Conservation (phyloP, 23 tunicate genomes). For the Trididemnum nubilum region DNA sequence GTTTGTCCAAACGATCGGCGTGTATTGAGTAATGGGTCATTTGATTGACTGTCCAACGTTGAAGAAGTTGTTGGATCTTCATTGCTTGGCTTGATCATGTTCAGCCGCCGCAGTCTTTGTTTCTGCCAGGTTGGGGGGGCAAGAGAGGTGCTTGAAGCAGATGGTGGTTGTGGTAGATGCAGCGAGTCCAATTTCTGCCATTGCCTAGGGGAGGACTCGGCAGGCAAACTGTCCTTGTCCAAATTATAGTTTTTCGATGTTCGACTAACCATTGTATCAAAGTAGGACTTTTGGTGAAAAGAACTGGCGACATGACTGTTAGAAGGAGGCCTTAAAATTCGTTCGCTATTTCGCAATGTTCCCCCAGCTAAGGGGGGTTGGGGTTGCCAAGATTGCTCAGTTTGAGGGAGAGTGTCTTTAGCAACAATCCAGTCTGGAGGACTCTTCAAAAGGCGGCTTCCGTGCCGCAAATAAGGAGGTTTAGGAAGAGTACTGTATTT, state of each 20-base stretch:
- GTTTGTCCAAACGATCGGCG: constrained; percentile 10
- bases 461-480: constrained; percentile 25
- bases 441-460: constrained; percentile 38
- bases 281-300: constrained; percentile 17
- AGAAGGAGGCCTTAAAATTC: constrained; percentile 10
- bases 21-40: neutral
- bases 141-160: neutral
- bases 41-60: neutral
- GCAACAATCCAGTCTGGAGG: constrained; percentile 29
- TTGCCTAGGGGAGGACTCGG: neutral
- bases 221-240: neutral
- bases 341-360: neutral
- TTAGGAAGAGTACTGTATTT: constrained; percentile 43
- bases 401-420: constrained; percentile 4
- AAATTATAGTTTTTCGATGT: neutral
- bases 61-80: neutral
- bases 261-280: neutral
- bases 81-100: neutral
- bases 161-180: constrained; percentile 29
- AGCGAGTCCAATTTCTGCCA: constrained; percentile 24
- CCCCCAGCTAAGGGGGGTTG: constrained; percentile 12
- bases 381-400: constrained; percentile 7
- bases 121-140: constrained; percentile 45
- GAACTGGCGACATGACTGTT: neutral
- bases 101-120: constrained; percentile 34